phyloP scores from a whole-genome alignment of 2,888 invertebrate genomes.

The Carpatolechia fugitivella region DNA sequence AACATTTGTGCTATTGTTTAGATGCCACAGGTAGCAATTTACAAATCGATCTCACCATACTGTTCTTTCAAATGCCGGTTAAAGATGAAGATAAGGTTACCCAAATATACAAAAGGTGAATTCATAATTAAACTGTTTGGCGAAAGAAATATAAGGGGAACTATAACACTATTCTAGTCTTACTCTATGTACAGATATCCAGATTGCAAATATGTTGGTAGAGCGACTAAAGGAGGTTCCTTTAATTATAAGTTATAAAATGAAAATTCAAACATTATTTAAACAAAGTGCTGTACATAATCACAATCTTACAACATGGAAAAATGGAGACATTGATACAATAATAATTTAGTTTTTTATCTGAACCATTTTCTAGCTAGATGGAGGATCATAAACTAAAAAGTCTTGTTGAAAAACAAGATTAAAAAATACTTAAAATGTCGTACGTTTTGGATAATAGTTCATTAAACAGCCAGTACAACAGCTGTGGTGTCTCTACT shows the following conservation, averaged over 20 bases:
- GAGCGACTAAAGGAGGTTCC: not conserved
- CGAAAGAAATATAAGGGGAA: constrained; percentile 17
- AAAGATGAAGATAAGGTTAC: constrained; percentile 31
- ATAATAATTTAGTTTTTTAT: constrained; percentile 23
- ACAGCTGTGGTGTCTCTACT: too few species aligned
- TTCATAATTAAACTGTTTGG: too few species aligned
- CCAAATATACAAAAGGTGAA: constrained; percentile 34
- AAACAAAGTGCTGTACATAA: too few species aligned
- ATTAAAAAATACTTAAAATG: too few species aligned
- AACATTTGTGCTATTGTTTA: too few species aligned
- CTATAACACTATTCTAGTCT: constrained; percentile 19
- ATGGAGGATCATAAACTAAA: too few species aligned
- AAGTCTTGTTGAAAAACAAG: too few species aligned
- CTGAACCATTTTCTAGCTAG: too few species aligned
- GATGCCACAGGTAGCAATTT: not conserved
- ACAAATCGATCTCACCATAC: constrained; percentile 23
- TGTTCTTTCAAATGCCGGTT: constrained; percentile 20
- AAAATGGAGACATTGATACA: constrained; percentile 1
- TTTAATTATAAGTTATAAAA: too few species aligned
- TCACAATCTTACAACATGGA: not conserved
- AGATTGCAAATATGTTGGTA: constrained; percentile 27
- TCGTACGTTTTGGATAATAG: too few species aligned
- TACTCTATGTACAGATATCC: constrained; percentile 17
- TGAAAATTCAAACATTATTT: too few species aligned
- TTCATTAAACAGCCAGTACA: too few species aligned